A percentile compares a stretch with the other conserved stretches of the same genome.
These are phyloP conservation scores for Platynereis dumerilii DNA, from an alignment of 2,888 invertebrate species.

Conservation along the genomic window DNA sequence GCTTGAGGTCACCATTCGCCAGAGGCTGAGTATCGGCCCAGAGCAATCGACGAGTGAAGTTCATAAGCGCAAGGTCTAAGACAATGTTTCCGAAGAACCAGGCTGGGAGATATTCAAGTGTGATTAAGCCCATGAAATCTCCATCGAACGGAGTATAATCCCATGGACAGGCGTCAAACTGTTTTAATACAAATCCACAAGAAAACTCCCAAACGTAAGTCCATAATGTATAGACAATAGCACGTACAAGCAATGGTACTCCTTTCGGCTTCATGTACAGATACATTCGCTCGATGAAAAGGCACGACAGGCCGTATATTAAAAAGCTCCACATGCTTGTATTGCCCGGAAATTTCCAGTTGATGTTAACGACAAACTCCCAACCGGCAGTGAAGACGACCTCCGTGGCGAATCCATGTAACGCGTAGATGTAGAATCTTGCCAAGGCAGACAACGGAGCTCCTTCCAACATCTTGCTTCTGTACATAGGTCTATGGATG, in stretches of 20 bases:
- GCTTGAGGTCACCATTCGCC: constrained; percentile 10
- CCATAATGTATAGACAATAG: constrained; percentile 62
- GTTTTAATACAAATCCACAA: constrained; percentile 64
- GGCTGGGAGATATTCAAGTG: constrained; percentile 66
- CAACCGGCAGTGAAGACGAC: constrained; percentile 67
- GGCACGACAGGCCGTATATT: constrained; percentile 65
- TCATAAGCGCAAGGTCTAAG: constrained; percentile 48
- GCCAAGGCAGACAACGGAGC: constrained; percentile 37
- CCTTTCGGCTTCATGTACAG: constrained; percentile 37
- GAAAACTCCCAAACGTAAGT: constrained; percentile 66
- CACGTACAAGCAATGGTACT: constrained; percentile 61
- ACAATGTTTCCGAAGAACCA: constrained; percentile 62
- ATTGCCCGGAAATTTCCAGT: constrained; percentile 64
- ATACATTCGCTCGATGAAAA: constrained; percentile 64
- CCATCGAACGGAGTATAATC: constrained; percentile 66
- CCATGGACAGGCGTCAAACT: constrained; percentile 67
- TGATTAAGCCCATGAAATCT: constrained; percentile 66
- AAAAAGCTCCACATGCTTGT: constrained; percentile 66
- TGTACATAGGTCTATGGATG: no score
- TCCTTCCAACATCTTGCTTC: no score
- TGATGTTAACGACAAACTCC: constrained; percentile 64
- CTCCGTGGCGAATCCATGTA: constrained; percentile 61
- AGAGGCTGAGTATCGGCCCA: constrained; percentile 33
- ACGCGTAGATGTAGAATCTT: constrained; percentile 60
- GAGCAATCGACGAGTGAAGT: constrained; percentile 45